These are phyloP conservation scores for Neoaliturus tenellus DNA, from an alignment of 2,888 invertebrate species.

Conservation along the genomic window DNA sequence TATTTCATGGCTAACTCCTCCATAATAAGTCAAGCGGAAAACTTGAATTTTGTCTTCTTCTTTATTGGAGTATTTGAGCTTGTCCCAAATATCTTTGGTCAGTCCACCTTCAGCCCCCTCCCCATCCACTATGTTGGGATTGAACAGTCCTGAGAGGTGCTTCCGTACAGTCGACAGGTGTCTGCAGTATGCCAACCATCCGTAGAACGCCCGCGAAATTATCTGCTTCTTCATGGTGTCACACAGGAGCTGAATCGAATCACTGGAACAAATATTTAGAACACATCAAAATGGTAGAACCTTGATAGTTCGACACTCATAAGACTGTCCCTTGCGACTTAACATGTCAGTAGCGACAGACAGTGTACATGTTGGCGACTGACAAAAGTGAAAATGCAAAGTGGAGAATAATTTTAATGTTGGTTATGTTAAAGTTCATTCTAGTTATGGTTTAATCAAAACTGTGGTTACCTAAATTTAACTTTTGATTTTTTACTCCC, in stretches of 20 bases:
- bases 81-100: constrained; percentile 85
- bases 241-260: constrained; percentile 84
- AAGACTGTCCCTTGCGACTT: too few relatives aligned
- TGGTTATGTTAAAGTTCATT: too few relatives aligned
- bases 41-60: constrained; percentile 82
- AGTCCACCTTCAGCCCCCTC: constrained; percentile 81
- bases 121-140: constrained; percentile 82
- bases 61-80: constrained; percentile 76
- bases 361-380: too few relatives aligned
- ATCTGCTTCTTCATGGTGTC: constrained; percentile 97
- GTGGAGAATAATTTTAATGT: too few relatives aligned
- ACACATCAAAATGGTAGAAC: too few relatives aligned
- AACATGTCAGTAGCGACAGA: too few relatives aligned
- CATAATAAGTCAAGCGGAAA: constrained; percentile 89
- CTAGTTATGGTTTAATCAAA: too few relatives aligned
- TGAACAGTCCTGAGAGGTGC: constrained; percentile 92
- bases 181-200: constrained; percentile 96
- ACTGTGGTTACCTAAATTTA: too few relatives aligned
- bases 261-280: constrained; percentile 59
- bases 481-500: too few relatives aligned
- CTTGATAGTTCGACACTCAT: too few relatives aligned
- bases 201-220: constrained; percentile 96
- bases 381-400: too few relatives aligned
- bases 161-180: constrained; percentile 95
- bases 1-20: constrained; percentile 88